A percentile compares a stretch with the other conserved stretches of the same genome.
Evolutionary conservation across 2,113 vertebrate species (phyloP).

Genomic region (Sinocyclocheilus anshuiensis): DNA sequence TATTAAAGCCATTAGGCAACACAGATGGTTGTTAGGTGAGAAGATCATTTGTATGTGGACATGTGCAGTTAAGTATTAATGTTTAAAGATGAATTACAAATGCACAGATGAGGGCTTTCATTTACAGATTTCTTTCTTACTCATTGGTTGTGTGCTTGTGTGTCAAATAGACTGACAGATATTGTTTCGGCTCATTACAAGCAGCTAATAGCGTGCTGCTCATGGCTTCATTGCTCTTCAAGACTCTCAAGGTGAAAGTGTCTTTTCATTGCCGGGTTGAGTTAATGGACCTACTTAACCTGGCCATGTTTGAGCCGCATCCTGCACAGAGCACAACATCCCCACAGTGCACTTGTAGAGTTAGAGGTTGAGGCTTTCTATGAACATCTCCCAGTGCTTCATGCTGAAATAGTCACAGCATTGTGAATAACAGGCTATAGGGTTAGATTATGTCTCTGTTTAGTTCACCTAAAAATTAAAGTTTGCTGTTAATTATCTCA

Average conservation of each 20-base stretch:
- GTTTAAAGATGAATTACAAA: constrained; percentile 8
- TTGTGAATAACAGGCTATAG: neutral
- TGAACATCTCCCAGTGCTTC: neutral
- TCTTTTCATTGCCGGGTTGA: neutral
- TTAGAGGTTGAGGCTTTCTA: neutral
- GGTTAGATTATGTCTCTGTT: neutral
- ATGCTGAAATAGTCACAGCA: neutral
- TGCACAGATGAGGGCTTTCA: neutral
- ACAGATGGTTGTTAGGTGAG: neutral
- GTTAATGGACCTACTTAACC: constrained; percentile 48
- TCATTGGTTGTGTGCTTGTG: constrained; percentile 5
- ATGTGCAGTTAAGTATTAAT: neutral
- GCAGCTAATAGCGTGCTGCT: neutral
- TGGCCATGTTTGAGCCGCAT: constrained; percentile 29
- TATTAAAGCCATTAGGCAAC: neutral
- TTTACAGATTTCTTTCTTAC: neutral
- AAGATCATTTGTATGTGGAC: neutral
- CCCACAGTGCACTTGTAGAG: neutral
- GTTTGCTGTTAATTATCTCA: too few species aligned
- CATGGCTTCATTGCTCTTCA: constrained; percentile 11
- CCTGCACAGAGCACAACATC: neutral
- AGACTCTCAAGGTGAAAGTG: constrained; percentile 34
- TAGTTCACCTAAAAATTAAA: neutral
- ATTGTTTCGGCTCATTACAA: neutral
- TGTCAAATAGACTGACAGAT: neutral